These are phyloP conservation scores for Sphaerophoria taeniata DNA, from an alignment of 2,888 invertebrate species.

Conservation along the genomic window DNA sequence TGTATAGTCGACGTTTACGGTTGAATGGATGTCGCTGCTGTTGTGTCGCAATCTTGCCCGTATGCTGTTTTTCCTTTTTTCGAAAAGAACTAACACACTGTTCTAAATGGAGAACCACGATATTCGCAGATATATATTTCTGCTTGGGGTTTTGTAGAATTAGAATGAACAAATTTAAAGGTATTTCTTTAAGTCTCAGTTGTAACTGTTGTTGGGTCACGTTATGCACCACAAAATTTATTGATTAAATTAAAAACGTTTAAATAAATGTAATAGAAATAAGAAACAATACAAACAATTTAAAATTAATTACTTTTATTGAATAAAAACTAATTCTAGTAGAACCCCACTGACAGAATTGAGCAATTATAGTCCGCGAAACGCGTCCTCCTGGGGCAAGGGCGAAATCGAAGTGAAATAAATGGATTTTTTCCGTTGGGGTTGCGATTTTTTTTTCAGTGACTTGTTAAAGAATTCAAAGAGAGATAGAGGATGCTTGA, in stretches of 20 bases:
- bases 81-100: neutral
- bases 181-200: neutral
- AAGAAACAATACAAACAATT: too few species aligned
- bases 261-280: too few species aligned
- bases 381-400: conserved; percentile 72
- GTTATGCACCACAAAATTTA: conserved; percentile 11
- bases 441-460: conserved; percentile 24
- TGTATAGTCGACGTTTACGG: conserved; percentile 73
- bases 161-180: conserved; percentile 1
- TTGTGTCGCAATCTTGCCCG: conserved; percentile 55
- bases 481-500: conserved; percentile 18
- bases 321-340: conserved; percentile 36
- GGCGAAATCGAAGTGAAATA: conserved; percentile 60
- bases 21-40: conserved; percentile 36
- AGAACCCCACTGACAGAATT: conserved; percentile 65
- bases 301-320: conserved; percentile 5
- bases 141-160: neutral
- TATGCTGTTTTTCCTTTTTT: neutral
- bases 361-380: conserved; percentile 52
- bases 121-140: neutral
- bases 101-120: conserved; percentile 43
- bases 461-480: conserved; percentile 17
- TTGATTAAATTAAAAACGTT: neutral
- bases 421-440: conserved; percentile 18
- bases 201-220: neutral